Evolutionary conservation across 2,797 vertebrate genomes (phyloP), one percentile per base, ranked within the genome.

Genomic region (Mareca strepera): DNA sequence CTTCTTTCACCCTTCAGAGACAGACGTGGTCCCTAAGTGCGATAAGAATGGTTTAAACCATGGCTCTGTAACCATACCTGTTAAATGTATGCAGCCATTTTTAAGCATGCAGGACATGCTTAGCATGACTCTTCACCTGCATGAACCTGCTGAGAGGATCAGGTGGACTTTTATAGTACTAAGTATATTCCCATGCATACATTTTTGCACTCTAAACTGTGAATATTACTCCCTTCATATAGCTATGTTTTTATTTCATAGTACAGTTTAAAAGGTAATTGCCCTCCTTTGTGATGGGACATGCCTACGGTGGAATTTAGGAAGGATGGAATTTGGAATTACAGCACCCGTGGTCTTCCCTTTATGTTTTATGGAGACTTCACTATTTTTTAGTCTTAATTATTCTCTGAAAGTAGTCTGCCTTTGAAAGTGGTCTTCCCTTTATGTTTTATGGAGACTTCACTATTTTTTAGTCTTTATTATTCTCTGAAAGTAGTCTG

Each of bases 231-330:
- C 7, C 8, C 3, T 56, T 37, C 59, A 28, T 48, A 9, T 15
- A 60, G 18, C 17, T 77, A 13, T 17, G 16, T 4, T 66, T 83
- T 68, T 69, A 43, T 80, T 90, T 31, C 26, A 3, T 70, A 70
- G 6, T 25, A 9, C 0, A 0, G 4, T 66, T 33, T 60, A 39
- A 48, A 46, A 75, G 10, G 6, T 26, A 46, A 29, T 29, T 16
- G 16, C 10, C 28, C 4, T 20, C 62, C 37, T 75, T 82, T n/a
- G 28, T 55, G 28, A 41, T 46, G 33, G 9, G 66, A 31, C 2
- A 5, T 59, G 17, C 8, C 29, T 88, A 3, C 20, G 4, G 6
- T 68, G 3, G 7, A 3, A 28, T 48, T 63, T 70, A 41, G 21
- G 59, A 64, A n/a, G n/a, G 44, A 31, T 44, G 25, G 67, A 72